Percentiles rank a stretch among this genome's conserved stretches.
Conservation (phyloP, 2,888 invertebrate species). For the Ornithoptera alexandrae region DNA sequence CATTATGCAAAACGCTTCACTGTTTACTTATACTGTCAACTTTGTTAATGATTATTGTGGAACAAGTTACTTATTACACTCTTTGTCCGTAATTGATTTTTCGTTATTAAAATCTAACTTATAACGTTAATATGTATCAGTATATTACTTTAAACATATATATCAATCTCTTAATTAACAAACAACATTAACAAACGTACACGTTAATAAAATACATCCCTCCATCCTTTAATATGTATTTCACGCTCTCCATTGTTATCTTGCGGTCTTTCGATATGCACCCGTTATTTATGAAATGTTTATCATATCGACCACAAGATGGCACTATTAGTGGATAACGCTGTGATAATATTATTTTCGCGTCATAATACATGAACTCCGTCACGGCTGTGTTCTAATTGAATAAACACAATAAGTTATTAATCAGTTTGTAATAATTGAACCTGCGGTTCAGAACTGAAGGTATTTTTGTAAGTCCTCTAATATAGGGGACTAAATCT, state of each 20-base stretch:
- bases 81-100: too few relatives aligned
- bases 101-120: too few relatives aligned
- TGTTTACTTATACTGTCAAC: neutral
- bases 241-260: neutral
- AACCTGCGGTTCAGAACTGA: neutral
- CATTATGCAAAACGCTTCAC: slow-evolving; percentile 45
- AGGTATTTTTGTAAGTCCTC: neutral
- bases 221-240: too few relatives aligned
- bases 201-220: too few relatives aligned
- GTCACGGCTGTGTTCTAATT: neutral
- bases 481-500: neutral
- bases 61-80: neutral
- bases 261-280: neutral
- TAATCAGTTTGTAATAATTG: neutral
- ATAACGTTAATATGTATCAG: too few relatives aligned
- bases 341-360: neutral
- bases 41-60: neutral
- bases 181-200: too few relatives aligned
- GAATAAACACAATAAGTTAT: neutral
- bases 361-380: neutral
- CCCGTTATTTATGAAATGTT: neutral
- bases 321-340: neutral
- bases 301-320: neutral
- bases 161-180: too few relatives aligned
- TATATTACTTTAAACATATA: too few relatives aligned